These are phyloP conservation scores for Parthenolecanium corni DNA, from an alignment of 2,888 invertebrate species.

Conservation along the genomic window DNA sequence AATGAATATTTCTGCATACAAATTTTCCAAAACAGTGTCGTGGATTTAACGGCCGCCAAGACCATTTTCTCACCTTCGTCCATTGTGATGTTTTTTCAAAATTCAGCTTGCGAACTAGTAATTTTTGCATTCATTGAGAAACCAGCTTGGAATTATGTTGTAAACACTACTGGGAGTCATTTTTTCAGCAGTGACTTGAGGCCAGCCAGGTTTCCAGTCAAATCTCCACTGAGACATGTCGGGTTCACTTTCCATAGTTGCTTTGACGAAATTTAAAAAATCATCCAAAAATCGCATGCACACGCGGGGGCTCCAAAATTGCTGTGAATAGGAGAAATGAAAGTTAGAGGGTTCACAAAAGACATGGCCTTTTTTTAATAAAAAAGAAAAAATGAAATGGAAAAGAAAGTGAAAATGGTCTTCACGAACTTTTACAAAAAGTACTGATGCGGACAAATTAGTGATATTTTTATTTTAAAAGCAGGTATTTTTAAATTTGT, in stretches of 20 bases:
- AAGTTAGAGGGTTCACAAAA: background rate
- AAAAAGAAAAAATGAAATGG: too few species aligned
- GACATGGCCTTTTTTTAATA: background rate
- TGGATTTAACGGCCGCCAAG: too few species aligned
- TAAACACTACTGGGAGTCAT: background rate
- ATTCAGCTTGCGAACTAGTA: too few species aligned
- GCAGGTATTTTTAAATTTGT: too few species aligned
- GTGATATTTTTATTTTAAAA: too few species aligned
- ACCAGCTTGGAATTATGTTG: background rate
- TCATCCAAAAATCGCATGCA: slow-evolving; percentile 15
- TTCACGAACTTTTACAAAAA: too few species aligned
- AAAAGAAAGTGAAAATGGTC: too few species aligned
- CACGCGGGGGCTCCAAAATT: background rate
- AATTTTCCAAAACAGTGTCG: too few species aligned
- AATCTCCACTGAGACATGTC: slow-evolving; percentile 5
- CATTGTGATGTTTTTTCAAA: too few species aligned
- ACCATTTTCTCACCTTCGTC: too few species aligned
- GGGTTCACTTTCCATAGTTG: background rate
- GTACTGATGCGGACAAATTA: too few species aligned
- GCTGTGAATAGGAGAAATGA: background rate
- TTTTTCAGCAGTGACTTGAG: background rate
- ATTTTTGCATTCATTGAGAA: background rate
- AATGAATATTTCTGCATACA: too few species aligned
- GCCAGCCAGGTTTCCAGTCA: background rate
- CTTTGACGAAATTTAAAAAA: slow-evolving; percentile 10